Conservation (phyloP, 2,888 invertebrate species). For the Leptogaster cylindrica region DNA sequence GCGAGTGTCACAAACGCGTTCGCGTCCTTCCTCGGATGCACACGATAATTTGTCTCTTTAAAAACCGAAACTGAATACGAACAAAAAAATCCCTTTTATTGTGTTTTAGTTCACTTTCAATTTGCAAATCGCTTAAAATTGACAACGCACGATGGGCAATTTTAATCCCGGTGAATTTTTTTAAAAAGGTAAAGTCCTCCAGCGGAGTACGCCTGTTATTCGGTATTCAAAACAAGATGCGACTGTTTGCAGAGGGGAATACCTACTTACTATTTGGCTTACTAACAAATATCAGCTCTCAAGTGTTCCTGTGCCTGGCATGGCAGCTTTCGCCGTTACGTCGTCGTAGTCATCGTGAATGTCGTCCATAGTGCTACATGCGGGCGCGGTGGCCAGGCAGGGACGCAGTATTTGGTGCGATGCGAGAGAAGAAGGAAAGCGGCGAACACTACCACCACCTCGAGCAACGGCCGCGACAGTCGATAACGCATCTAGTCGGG, state of each 20-base stretch:
- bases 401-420: slow-evolving; percentile 25
- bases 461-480: not conserved
- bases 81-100: no score
- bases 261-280: slow-evolving; percentile 64
- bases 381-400: slow-evolving; percentile 5
- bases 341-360: slow-evolving; percentile 4
- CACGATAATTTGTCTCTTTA: no score
- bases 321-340: slow-evolving; percentile 16
- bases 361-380: not conserved
- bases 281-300: slow-evolving; percentile 63
- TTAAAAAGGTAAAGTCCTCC: slow-evolving; percentile 43
- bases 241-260: slow-evolving; percentile 65
- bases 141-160: slow-evolving; percentile 4
- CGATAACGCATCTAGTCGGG: not conserved
- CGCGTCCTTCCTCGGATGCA: no score
- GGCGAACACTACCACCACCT: slow-evolving; percentile 3
- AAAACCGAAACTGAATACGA: no score
- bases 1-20: no score
- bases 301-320: slow-evolving; percentile 54
- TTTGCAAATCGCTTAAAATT: slow-evolving; percentile 15
- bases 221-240: slow-evolving; percentile 54
- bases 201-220: slow-evolving; percentile 45
- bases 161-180: slow-evolving; percentile 42
- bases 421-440: slow-evolving; percentile 1
- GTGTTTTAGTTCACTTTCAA: no score